Conservation (phyloP, 2,797 vertebrate genomes). For the Kryptopterus vitreolus region DNA sequence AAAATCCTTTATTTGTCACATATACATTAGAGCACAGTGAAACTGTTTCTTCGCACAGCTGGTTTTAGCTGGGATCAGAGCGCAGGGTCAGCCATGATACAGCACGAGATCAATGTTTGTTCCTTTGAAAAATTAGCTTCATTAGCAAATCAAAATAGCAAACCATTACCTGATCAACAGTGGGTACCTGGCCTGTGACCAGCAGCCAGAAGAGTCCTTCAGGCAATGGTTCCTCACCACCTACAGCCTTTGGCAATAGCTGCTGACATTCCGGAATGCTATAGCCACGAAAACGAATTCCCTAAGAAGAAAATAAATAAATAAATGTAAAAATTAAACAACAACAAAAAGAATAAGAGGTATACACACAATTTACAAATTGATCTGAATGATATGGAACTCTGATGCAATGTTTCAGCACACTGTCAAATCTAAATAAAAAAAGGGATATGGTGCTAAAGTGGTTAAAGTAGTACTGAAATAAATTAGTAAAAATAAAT, state of each 20-base stretch:
- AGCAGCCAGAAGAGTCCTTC: constrained; percentile 98
- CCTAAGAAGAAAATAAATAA: constrained; percentile 66
- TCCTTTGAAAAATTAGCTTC: not conserved
- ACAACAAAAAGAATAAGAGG: constrained; percentile 20
- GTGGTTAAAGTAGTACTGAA: not conserved
- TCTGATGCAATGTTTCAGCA: not conserved
- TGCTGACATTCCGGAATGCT: constrained; percentile 96
- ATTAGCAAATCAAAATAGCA: not conserved
- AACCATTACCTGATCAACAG: constrained; percentile 86
- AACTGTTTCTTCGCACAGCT: too few species aligned
- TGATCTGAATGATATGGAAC: constrained; percentile 9
- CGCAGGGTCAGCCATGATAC: too few species aligned
- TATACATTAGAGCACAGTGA: too few species aligned
- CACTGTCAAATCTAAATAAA: not conserved
- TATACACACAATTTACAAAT: not conserved
- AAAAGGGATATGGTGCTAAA: not conserved
- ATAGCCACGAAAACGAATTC: constrained; percentile 92
- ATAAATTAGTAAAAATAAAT: constrained; percentile 13
- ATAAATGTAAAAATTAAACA: too few species aligned
- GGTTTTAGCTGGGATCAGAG: too few species aligned
- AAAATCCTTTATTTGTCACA: too few species aligned
- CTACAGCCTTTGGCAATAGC: constrained; percentile 87
- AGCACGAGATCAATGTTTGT: not conserved
- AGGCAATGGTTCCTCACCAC: constrained; percentile 88
- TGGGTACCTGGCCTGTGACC: constrained; percentile 89